phyloP scores from a whole-genome alignment of 2,888 invertebrate genomes.

The Andrena dorsata region DNA sequence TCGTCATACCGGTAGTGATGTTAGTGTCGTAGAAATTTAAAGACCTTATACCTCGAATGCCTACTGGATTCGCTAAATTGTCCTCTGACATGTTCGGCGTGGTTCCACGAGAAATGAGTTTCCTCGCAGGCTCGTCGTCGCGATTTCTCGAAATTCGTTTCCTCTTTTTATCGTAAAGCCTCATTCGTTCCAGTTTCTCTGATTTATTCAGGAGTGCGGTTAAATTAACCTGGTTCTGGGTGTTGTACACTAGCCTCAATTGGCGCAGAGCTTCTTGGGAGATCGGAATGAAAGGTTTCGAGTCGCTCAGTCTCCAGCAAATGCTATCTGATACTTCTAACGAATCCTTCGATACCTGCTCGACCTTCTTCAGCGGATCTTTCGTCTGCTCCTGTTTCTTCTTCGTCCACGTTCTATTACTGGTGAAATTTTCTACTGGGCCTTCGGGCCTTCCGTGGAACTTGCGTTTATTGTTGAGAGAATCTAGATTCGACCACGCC shows the following conservation, averaged over 20 bases:
- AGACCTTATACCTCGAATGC: not conserved
- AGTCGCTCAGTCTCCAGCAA: constrained; percentile 65
- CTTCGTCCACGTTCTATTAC: not conserved
- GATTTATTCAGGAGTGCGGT: not conserved
- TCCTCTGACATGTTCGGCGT: not conserved
- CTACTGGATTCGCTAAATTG: not conserved
- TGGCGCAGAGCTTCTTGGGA: constrained; percentile 58
- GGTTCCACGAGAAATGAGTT: not conserved
- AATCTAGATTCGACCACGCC: constrained; percentile 54
- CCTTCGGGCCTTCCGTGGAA: not conserved
- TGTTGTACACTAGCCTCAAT: constrained; percentile 45
- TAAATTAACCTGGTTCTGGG: not conserved
- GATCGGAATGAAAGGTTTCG: constrained; percentile 67
- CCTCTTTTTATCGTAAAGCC: constrained; percentile 63
- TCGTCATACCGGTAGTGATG: not conserved
- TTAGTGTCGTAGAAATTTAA: not conserved
- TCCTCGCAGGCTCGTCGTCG: not conserved
- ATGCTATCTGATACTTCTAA: constrained; percentile 16
- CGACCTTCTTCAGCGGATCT: not conserved
- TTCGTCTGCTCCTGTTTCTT: not conserved
- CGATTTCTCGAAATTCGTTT: not conserved
- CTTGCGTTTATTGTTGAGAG: not conserved
- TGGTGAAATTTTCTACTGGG: not conserved
- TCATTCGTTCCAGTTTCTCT: constrained; percentile 68
- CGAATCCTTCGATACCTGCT: not conserved